Conservation (phyloP, 2,888 invertebrate species). For the Drosophila peninsularis region DNA sequence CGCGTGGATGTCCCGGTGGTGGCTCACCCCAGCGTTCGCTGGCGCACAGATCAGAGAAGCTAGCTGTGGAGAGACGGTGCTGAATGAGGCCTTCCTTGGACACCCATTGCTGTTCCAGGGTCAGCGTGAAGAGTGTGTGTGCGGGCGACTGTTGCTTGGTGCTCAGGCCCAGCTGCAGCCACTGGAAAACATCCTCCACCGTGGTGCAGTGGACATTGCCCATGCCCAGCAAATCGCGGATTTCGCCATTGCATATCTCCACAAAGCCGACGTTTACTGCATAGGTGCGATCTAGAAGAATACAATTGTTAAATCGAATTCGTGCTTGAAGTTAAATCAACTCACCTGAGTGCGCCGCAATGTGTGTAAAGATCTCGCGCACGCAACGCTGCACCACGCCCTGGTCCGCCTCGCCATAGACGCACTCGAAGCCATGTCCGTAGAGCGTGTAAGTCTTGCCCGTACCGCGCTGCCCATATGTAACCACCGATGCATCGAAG, state of each 20-base stretch:
- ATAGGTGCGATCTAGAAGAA: slow-evolving; percentile 86
- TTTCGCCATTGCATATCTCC: slow-evolving; percentile 89
- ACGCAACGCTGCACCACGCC: slow-evolving; percentile 89
- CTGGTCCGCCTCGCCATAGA: slow-evolving; percentile 89
- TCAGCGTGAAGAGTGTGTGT: slow-evolving; percentile 90
- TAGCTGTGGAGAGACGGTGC: slow-evolving; percentile 90
- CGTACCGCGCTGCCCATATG: slow-evolving; percentile 88
- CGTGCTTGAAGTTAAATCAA: fast-evolving
- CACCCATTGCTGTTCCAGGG: slow-evolving; percentile 91
- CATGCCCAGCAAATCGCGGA: slow-evolving; percentile 86
- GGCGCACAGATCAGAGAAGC: slow-evolving; percentile 89
- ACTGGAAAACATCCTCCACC: slow-evolving; percentile 89
- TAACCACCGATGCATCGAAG: slow-evolving; percentile 90
- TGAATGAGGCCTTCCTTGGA: slow-evolving; percentile 88
- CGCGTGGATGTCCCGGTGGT: slow-evolving; percentile 85
- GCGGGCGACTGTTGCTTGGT: slow-evolving; percentile 79
- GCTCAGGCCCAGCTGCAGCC: slow-evolving; percentile 88
- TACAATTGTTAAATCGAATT: background rate
- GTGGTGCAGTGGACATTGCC: slow-evolving; percentile 87
- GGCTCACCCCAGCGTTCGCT: slow-evolving; percentile 86
- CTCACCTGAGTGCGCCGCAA: slow-evolving; percentile 86
- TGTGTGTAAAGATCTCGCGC: slow-evolving; percentile 89
- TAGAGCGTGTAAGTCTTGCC: slow-evolving; percentile 91
- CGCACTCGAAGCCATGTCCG: slow-evolving; percentile 88
- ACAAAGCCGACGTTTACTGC: slow-evolving; percentile 90